phyloP scores from a whole-genome alignment of 2,113 vertebrate species.

The Myxocyprinus asiaticus region DNA sequence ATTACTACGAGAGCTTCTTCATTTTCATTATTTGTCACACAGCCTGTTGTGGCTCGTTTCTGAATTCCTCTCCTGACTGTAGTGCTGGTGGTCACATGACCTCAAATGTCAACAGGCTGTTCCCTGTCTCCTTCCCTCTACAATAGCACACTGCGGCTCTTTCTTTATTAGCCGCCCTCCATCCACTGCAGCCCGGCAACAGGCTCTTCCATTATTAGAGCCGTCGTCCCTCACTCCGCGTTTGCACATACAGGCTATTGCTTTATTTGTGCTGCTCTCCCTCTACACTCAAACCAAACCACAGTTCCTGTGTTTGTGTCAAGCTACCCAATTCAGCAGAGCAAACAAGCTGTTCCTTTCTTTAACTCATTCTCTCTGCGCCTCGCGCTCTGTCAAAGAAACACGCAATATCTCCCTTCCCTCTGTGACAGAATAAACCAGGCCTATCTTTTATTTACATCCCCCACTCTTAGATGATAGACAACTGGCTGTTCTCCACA shows the following conservation, averaged over 20 bases:
- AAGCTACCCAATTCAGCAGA: conserved; percentile 38
- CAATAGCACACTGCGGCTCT: conserved; percentile 25
- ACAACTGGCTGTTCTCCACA: conserved; percentile 35
- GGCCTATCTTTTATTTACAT: conserved; percentile 60
- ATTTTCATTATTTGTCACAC: conserved; percentile 13
- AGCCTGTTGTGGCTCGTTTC: conserved; percentile 36
- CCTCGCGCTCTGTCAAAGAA: conserved; percentile 44
- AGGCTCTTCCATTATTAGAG: conserved; percentile 46
- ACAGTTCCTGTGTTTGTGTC: conserved; percentile 54
- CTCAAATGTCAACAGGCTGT: conserved; percentile 58
- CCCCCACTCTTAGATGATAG: conserved; percentile 46
- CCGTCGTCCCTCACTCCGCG: conserved; percentile 28
- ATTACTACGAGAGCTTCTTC: conserved; percentile 56
- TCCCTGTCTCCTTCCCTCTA: neutral
- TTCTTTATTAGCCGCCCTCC: conserved; percentile 52
- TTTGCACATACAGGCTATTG: conserved; percentile 55
- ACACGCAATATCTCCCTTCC: conserved; percentile 42
- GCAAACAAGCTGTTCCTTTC: conserved; percentile 63
- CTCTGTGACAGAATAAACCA: conserved; percentile 49
- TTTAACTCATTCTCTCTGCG: conserved; percentile 31
- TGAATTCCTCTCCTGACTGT: conserved; percentile 43
- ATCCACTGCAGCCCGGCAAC: conserved; percentile 43
- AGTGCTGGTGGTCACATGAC: conserved; percentile 54
- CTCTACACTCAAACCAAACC: conserved; percentile 52
- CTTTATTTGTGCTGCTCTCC: conserved; percentile 47